These are phyloP conservation scores for Labeo rohita DNA, from an alignment of 2,113 vertebrate species.

Conservation along the genomic window DNA sequence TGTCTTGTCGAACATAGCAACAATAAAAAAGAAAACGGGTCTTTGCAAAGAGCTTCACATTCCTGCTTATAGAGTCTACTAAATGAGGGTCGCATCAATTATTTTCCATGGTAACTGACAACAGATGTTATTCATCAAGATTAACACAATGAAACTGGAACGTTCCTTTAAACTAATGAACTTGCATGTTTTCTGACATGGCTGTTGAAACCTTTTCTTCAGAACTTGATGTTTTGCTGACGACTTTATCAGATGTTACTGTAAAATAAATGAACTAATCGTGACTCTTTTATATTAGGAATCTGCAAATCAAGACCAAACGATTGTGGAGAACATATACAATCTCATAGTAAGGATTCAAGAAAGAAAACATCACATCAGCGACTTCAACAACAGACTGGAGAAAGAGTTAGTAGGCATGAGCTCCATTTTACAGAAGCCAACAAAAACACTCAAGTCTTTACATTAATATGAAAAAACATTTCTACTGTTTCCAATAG, in stretches of 20 bases:
- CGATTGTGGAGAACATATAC: slow-evolving; percentile 57
- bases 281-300: slow-evolving; percentile 46
- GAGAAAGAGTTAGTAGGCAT: slow-evolving; percentile 59
- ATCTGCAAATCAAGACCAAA: slow-evolving; percentile 58
- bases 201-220: not conserved
- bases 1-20: no score
- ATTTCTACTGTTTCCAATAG: not conserved
- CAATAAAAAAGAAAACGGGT: no score
- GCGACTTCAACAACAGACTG: slow-evolving; percentile 61
- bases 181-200: not conserved
- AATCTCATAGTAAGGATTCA: slow-evolving; percentile 56
- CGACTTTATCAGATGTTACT: not conserved
- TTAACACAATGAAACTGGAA: not conserved
- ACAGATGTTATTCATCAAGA: not conserved
- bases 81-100: not conserved
- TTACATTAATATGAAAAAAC: not conserved
- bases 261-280: not conserved
- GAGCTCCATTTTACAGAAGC: slow-evolving; percentile 43
- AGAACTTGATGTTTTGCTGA: not conserved
- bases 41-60: not conserved
- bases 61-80: not conserved
- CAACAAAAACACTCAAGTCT: not conserved
- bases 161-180: not conserved
- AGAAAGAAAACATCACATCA: slow-evolving; percentile 58
- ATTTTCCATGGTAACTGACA: not conserved